A percentile compares a stretch with the other conserved stretches of the same genome.
Conservation (phyloP, 1,140 invertebrate species). For the Drosophila seguyi region DNA sequence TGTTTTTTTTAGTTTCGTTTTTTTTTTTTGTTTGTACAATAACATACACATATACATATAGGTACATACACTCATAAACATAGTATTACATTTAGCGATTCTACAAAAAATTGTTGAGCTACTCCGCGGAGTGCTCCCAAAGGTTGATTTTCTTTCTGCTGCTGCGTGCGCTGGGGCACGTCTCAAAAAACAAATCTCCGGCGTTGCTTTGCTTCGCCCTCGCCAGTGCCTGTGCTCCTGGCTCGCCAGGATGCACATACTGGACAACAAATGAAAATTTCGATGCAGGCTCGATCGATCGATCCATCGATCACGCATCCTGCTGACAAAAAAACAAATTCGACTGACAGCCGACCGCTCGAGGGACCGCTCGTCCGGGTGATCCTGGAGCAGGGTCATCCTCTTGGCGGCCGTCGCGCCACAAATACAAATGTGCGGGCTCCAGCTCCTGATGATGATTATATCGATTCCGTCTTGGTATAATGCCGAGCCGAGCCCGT, state of each 20-base stretch:
- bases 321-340: constrained; percentile 80
- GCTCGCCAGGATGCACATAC: constrained; percentile 28
- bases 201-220: constrained; percentile 43
- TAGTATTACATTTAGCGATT: constrained; percentile 52
- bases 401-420: constrained; percentile 37
- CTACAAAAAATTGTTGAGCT: constrained; percentile 38
- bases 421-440: constrained; percentile 72
- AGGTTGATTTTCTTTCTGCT: constrained; percentile 3
- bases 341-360: constrained; percentile 47
- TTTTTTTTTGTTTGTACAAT: constrained; percentile 65
- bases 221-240: constrained; percentile 39
- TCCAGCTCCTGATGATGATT: constrained; percentile 60
- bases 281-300: constrained; percentile 41
- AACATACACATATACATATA: constrained; percentile 66
- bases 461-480: constrained; percentile 82
- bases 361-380: background rate
- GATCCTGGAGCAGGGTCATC: constrained; percentile 3
- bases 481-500: constrained; percentile 56
- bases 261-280: constrained; percentile 78
- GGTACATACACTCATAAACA: constrained; percentile 58
- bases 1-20: constrained; percentile 34
- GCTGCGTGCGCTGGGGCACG: constrained; percentile 48
- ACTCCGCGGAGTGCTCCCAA: constrained; percentile 33
- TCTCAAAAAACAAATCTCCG: constrained; percentile 70
- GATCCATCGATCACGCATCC: constrained; percentile 1